Evolutionary conservation across 1,140 invertebrate species (phyloP).

Genomic region (Leucophenga varia): DNA sequence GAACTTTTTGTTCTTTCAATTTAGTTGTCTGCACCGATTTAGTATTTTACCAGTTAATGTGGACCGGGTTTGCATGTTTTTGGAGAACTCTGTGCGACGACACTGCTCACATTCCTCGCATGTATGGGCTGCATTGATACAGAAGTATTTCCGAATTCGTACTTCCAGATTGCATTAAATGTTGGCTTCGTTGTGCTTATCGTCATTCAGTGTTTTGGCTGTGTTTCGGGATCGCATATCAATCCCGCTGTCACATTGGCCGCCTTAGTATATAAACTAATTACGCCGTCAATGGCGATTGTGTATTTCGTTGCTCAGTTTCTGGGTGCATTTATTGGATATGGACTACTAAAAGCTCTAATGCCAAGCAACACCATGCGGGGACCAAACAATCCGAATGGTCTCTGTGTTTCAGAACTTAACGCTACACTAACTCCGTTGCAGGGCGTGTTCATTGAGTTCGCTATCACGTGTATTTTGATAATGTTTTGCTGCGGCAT

Average conservation of each 20-base stretch:
- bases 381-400: constrained; percentile 32
- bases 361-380: constrained; percentile 58
- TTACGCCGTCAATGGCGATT: constrained; percentile 64
- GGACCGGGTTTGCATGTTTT: too few species aligned
- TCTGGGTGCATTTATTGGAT: constrained; percentile 69
- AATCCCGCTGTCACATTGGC: constrained; percentile 84
- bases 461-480: constrained; percentile 62
- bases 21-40: too few species aligned
- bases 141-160: constrained; percentile 21
- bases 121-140: constrained; percentile 67
- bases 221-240: constrained; percentile 84
- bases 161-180: constrained; percentile 37
- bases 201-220: constrained; percentile 70
- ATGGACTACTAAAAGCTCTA: constrained; percentile 68
- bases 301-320: constrained; percentile 74
- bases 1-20: too few species aligned
- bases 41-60: too few species aligned
- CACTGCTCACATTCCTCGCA: constrained; percentile 72
- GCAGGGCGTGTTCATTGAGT: constrained; percentile 62
- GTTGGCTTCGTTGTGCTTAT: constrained; percentile 45
- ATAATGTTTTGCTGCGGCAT: constrained; percentile 64
- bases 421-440: constrained; percentile 55
- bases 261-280: constrained; percentile 58
- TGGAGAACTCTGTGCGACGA: constrained; percentile 74
- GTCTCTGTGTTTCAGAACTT: constrained; percentile 64